phyloP scores from a whole-genome alignment of 2,888 invertebrate species.

The Synergus laeviventris region DNA sequence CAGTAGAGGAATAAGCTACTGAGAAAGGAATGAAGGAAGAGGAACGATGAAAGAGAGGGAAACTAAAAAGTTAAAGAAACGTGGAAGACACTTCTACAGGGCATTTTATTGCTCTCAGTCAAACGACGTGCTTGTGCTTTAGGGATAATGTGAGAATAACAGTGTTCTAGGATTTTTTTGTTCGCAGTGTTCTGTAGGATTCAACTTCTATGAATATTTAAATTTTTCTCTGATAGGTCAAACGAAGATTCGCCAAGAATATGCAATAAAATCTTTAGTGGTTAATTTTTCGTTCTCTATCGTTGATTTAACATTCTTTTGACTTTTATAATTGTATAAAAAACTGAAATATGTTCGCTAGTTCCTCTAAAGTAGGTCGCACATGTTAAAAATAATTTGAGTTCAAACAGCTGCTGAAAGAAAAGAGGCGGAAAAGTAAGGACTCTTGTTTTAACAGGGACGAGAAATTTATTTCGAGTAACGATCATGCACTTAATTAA shows the following conservation, averaged over 20 bases:
- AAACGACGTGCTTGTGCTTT: neutral
- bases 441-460: slow-evolving; percentile 11
- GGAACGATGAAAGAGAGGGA: slow-evolving; percentile 13
- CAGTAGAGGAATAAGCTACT: slow-evolving; percentile 47
- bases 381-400: neutral
- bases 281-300: too few relatives aligned
- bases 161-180: neutral
- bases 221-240: neutral
- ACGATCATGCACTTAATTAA: slow-evolving; percentile 37
- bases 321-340: too few relatives aligned
- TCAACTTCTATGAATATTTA: neutral
- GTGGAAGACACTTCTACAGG: neutral
- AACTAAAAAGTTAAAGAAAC: neutral
- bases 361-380: too few relatives aligned
- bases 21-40: slow-evolving; percentile 41
- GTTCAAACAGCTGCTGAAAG: neutral
- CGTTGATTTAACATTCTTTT: too few relatives aligned
- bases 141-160: neutral
- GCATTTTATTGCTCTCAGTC: neutral
- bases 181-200: neutral
- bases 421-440: neutral
- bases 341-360: too few relatives aligned
- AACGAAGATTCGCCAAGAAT: neutral
- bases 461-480: slow-evolving; percentile 28
- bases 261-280: neutral